phyloP scores from a whole-genome alignment of 2,113 vertebrate species.

The Hippoglossus stenolepis region DNA sequence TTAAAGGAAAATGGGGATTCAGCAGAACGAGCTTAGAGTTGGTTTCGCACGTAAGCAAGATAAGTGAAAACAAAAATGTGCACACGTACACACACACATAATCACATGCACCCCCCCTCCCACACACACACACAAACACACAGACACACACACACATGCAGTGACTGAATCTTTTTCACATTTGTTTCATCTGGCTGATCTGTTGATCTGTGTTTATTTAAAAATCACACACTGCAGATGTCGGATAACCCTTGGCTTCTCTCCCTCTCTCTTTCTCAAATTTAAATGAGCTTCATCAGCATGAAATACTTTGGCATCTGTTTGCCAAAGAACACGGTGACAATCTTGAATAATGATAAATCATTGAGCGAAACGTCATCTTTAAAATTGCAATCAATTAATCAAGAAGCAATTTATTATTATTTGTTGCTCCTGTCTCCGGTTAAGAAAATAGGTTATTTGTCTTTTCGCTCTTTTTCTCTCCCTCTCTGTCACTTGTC shows the following conservation, averaged over 20 bases:
- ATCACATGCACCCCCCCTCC: background rate
- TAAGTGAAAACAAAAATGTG: slow-evolving; percentile 61
- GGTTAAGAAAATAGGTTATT: slow-evolving; percentile 8
- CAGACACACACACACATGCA: slow-evolving; percentile 7
- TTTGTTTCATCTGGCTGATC: slow-evolving; percentile 75
- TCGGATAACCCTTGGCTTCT: slow-evolving; percentile 65
- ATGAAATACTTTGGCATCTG: slow-evolving; percentile 64
- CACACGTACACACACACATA: slow-evolving; percentile 1
- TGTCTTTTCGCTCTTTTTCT: slow-evolving; percentile 1
- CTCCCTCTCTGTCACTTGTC: slow-evolving; percentile 17
- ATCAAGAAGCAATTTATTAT: slow-evolving; percentile 30
- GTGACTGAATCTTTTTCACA: slow-evolving; percentile 65
- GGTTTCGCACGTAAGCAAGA: slow-evolving; percentile 63
- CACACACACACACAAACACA: background rate
- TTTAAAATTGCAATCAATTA: slow-evolving; percentile 57
- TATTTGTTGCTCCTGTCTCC: slow-evolving; percentile 30
- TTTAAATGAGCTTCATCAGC: slow-evolving; percentile 62
- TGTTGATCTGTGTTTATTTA: slow-evolving; percentile 72
- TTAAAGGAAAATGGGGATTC: slow-evolving; percentile 78
- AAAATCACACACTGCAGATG: slow-evolving; percentile 71
- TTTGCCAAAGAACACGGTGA: slow-evolving; percentile 40
- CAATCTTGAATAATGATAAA: slow-evolving; percentile 47
- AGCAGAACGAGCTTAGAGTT: slow-evolving; percentile 69
- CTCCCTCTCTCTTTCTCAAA: slow-evolving; percentile 51
- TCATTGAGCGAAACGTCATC: slow-evolving; percentile 26